Base-by-base conservation (phyloP, 1,140 invertebrate species). In the Nasonia vitripennis region DNA sequence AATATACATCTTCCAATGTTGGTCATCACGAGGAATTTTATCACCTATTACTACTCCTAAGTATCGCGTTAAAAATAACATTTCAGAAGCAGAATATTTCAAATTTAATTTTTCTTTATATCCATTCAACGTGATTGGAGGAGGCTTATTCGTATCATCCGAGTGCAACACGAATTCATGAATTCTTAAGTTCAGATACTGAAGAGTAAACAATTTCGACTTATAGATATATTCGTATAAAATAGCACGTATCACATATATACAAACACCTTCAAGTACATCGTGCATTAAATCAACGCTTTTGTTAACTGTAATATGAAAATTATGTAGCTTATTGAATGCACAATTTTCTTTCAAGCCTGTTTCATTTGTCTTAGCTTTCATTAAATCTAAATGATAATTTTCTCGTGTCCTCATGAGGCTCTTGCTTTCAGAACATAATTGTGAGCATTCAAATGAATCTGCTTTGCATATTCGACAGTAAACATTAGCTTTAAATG, bases 231-330 rank as follows among this genome's bases (percentile, higher is more conserved):
- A 81, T 23, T 81, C 37, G 62, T 81, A 73, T 48, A 81, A 71
- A 10, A 73, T 48, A 45, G 67, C 20, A 31, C 67, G 79, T 27
- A 81, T 45, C 4, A 71, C 67, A 67, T 81, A 81, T 12, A 70
- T 67, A 70, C 31, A 75, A 48, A 87, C 75, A 1, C 87, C 84
- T 45, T 84, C 86, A 27, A 79, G 74, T 12, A 88, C 17, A 81
- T 88, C 87, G 70, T 88, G 87, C 87, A 88, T 88, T 17, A 87
- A 71, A 85, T 87, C 87, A 14, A 87, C 85, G 17, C 88, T 87
- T 71, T 89, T 86, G 87, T 94, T 93, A 68, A 91, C 81, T 55
- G 88, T 89, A 75, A 92, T 88, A 87, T 93, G 88, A 88, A 92
- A 93, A 87, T 90, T 87, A 17, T 67, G 41, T 20, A 92, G 51